Evolutionary conservation across 2,888 invertebrate genomes (phyloP), one percentile per base, ranked within the genome.

Genomic region (Cantharis nigra): DNA sequence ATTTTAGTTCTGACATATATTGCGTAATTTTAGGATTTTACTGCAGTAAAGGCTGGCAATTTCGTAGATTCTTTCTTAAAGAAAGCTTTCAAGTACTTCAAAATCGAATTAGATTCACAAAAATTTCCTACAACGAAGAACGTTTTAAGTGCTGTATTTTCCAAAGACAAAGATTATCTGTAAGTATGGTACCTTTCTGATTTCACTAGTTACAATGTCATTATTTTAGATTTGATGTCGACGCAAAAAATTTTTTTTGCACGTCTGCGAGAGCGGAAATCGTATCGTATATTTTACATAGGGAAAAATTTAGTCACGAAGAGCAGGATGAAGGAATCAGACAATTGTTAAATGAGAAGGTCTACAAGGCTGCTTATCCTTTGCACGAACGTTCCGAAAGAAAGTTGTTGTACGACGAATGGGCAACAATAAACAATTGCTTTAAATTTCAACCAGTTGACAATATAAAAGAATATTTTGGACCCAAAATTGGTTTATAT

Each of bases 401-500:
- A 79, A 88, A 91, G 79, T 86, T 92, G 71, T 89, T 95, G 70
- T 89, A 91, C 79, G 90, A 91, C 64, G 92, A 95, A 87, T 95
- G 95, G 95, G 94, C 93, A 2, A 90, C 91, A 70, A 88, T 93
- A 76, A 90, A 88, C 70, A 94, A 93, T 87, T 93, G 93, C 90
- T 91, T 92, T 81, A 93, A 94, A 87, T 91, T 91, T 77, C 95
- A 96, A 85, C 95, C 95, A 2, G 87, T 95, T 76, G 94, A 95
- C 86, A 91, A 92, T 80, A 92, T 96, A 77, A 93, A 94, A 90
- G 93, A 94, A 84, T 94, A 95, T 87, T 94, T 94, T 86, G 94
- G 94, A 69, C 92, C 93, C 3, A 94, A 93, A 89, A 92, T 95
- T 82, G 95, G 94, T 0, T 89, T 96, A 76, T 96, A 96, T 87